phyloP scores from a whole-genome alignment of 2,797 vertebrate species.

The Anisognathus igniventris region DNA sequence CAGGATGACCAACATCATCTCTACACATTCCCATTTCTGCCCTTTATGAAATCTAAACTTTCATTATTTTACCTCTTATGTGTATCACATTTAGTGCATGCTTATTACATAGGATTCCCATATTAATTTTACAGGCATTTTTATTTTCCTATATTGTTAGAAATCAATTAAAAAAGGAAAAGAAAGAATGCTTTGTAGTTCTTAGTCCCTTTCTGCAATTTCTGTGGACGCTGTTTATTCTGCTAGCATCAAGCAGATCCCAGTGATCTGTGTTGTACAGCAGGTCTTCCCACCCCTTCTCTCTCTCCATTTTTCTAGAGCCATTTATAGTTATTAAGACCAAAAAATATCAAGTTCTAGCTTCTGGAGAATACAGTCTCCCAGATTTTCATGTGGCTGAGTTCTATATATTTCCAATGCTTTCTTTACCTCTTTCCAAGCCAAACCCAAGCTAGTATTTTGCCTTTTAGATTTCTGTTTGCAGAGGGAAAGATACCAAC shows the following conservation, averaged over 20 bases:
- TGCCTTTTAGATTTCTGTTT: neutral
- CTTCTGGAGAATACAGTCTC: neutral
- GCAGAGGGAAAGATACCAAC: neutral
- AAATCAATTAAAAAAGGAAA: neutral
- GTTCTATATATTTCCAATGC: rapidly evolving
- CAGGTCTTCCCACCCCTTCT: neutral
- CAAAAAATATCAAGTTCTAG: neutral
- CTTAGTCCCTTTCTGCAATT: neutral
- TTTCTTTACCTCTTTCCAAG: neutral
- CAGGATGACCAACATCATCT: neutral
- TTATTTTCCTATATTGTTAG: neutral
- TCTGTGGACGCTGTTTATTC: neutral
- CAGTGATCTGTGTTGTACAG: neutral
- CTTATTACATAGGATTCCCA: neutral
- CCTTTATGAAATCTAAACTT: neutral
- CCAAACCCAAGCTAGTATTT: neutral
- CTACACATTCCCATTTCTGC: neutral
- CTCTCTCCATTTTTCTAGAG: neutral
- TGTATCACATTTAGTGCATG: neutral
- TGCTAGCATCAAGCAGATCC: neutral
- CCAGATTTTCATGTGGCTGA: neutral
- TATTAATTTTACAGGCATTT: neutral
- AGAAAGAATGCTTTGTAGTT: neutral
- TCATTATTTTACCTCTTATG: neutral
- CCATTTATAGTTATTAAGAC: neutral